Evolutionary conservation across 2,113 vertebrate genomes (phyloP), one percentile per base, ranked within the genome.

Genomic region (Peromyscus californicus): DNA sequence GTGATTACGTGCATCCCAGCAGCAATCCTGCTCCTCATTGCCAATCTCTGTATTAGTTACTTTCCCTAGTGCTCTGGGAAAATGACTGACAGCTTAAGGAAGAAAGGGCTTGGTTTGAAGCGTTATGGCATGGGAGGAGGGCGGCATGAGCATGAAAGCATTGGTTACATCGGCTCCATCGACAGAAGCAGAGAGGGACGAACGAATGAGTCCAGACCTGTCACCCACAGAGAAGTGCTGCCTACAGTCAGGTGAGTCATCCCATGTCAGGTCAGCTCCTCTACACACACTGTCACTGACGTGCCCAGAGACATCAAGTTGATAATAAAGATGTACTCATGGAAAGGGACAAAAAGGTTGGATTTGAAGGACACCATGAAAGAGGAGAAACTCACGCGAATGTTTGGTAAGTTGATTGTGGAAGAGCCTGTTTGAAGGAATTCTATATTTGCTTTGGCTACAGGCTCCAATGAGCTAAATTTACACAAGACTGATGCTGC

Each of bases 311-410:
- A 39, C 78, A 54, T 79, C 48, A 79, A 5, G 69, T n/a, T n/a
- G 13, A n/a, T n/a, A 2, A n/a, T n/a, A 16, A 72, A n/a, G 31
- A n/a, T 36, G 36, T 17, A n/a, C 33, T 36, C 12, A n/a, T 0
- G 36, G 67, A 24, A 82, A 96, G 39, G 17, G 24, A 88, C 19
- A 45, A 87, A 72, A 3, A 0, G 17, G 24, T 83, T 33, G 75
- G 65, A 67, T 79, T 93, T 54, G 48, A 96, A 93, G 39, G 63
- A 54, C 69, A 80, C 83, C 88, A n/a, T 21, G 36, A 76, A 83
- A 17, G 19, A 16, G 39, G n/a, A 70, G 54, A 19, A 42, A 42
- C 57, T 95, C 36, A 11, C 48, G 65, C 70, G 21, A 95, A 16
- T 39, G 8, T 17, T 16, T 16, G 26, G 7, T 7, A 57, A 19